Evolutionary conservation across 2,113 vertebrate species (phyloP).

Genomic region (Leuciscus idus): DNA sequence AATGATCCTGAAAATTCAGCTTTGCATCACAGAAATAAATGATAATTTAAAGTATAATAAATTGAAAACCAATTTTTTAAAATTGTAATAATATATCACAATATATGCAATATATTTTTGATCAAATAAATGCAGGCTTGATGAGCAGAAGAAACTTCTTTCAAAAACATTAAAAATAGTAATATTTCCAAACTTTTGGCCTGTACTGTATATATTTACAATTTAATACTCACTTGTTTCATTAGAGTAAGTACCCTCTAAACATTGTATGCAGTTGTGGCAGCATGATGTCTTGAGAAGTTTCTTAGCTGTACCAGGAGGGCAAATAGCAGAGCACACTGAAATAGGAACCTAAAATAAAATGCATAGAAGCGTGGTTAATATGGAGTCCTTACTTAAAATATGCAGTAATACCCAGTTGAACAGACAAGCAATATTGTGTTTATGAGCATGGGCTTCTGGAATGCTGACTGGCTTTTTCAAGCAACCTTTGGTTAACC

Average conservation of each 20-base stretch:
- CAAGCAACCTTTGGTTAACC: neutral
- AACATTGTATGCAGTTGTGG: slow-evolving; percentile 59
- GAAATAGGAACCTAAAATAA: slow-evolving; percentile 57
- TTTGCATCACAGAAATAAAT: too few species aligned
- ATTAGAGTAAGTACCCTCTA: slow-evolving; percentile 63
- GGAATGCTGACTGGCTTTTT: neutral
- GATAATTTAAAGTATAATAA: too few species aligned
- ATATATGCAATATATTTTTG: too few species aligned
- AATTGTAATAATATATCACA: too few species aligned
- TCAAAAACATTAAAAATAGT: too few species aligned
- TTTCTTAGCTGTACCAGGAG: slow-evolving; percentile 57
- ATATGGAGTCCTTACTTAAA: neutral
- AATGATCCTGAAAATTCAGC: too few species aligned
- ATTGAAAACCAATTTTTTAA: too few species aligned
- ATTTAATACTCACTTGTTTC: slow-evolving; percentile 53
- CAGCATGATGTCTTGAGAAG: slow-evolving; percentile 59
- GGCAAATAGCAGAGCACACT: slow-evolving; percentile 58
- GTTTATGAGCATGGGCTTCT: neutral
- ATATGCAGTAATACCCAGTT: neutral
- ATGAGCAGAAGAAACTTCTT: too few species aligned
- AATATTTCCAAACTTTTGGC: too few species aligned
- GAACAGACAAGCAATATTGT: neutral
- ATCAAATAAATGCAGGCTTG: too few species aligned
- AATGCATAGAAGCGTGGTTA: neutral
- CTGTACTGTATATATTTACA: neutral